Evolutionary conservation across 1,140 invertebrate species (phyloP), one percentile per base, ranked within the genome.

Genomic region (Orchesella cincta): DNA sequence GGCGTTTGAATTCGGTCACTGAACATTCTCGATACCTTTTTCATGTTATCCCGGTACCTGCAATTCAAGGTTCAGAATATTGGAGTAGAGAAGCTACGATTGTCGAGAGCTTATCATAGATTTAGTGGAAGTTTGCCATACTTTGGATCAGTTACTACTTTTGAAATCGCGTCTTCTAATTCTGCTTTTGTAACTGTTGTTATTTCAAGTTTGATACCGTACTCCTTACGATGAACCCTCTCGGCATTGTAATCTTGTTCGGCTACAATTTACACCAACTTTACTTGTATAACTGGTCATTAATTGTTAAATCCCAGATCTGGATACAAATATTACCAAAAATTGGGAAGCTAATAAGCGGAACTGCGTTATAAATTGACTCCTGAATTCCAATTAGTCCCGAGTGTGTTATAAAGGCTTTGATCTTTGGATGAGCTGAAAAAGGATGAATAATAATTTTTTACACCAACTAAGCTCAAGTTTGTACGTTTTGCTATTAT

Each of bases 1-100:
- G 82, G 73, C 23, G 57, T 31, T 33, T 77, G 67, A 1, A 77
- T 78, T 20, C 72, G 36, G 75, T 83, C 83, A 39, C 62, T 77
- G 46, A 79, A 79, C n/a, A 81, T 83, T 79, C 83, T 83, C 0
- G 89, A 90, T 1, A 89, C 35, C 54, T 84, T 81, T 79, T 88
- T 87, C 0, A 87, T 88, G 71, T 86, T 85, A 77, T 84, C 78
- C 73, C 80, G 81, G 71, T 85, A 88, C 31, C 87, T 88, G 18
- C n/a, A 46, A 8, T 46, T 46, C 5, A 46, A 46, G 5, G 39
- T 46, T 46, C 18, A 46, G 8, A 46, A 46, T 46, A 12, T 46
- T 46, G 39, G 39, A 46, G 39, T 46, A 46, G 39, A 46, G 39
- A 8, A 46, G 18, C 18, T 46, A 20, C 39, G 20, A 12, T 46